A percentile compares a stretch with the other conserved stretches of the same genome.
Conservation (phyloP, 1,140 invertebrate genomes). For the Mamestra configurata region DNA sequence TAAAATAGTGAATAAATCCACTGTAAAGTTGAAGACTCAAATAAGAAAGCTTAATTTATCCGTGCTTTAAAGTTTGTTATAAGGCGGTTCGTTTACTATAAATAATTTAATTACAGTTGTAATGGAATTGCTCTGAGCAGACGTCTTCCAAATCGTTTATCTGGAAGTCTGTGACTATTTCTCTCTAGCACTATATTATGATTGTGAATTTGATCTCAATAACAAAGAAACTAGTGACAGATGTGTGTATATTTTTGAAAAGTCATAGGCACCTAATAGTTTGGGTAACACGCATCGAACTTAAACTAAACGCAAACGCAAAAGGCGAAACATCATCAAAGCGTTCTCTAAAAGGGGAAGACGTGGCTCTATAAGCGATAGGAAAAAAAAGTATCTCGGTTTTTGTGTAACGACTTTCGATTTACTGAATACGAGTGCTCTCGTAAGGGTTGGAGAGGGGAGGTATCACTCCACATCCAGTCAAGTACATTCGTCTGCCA, state of each 20-base stretch:
- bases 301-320: constrained; percentile 40
- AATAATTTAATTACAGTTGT: constrained; percentile 15
- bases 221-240: background rate
- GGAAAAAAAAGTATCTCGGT: constrained; percentile 76
- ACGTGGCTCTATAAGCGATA: constrained; percentile 66
- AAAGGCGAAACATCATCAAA: constrained; percentile 66
- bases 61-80: background rate
- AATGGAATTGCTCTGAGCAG: background rate
- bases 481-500: constrained; percentile 74
- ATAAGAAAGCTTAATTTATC: background rate
- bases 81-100: background rate
- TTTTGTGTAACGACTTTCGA: constrained; percentile 80
- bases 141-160: background rate
- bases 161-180: background rate
- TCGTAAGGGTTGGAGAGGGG: constrained; percentile 72
- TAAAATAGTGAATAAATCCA: background rate
- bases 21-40: background rate
- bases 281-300: constrained; percentile 9
- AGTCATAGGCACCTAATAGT: background rate
- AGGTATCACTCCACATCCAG: constrained; percentile 71
- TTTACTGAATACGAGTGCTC: constrained; percentile 77
- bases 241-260: background rate
- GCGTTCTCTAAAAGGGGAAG: constrained; percentile 61
- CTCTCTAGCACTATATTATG: background rate
- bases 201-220: background rate